A percentile compares a stretch with the other conserved stretches of the same genome.
These are phyloP conservation scores for Spea hammondii DNA, from an alignment of 2,797 vertebrate species.

Conservation along the genomic window DNA sequence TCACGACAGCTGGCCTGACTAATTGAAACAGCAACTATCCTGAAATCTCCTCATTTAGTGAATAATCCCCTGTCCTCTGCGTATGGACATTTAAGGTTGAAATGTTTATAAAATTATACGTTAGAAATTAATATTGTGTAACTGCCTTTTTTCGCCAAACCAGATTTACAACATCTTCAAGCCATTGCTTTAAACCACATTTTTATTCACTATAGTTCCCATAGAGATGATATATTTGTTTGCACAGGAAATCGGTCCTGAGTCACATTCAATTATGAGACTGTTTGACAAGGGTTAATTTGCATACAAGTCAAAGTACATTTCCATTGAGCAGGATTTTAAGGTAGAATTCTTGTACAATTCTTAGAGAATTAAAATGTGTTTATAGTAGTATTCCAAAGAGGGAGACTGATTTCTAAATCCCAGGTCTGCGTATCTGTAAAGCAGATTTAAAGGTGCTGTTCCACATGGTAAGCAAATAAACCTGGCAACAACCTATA, in stretches of 20 bases:
- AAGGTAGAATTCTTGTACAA: conserved; percentile 1
- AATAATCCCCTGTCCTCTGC: too few species aligned
- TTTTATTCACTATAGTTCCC: conserved; percentile 6
- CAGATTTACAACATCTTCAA: background rate
- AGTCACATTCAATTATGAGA: conserved; percentile 19
- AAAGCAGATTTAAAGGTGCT: too few species aligned
- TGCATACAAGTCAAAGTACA: conserved; percentile 41
- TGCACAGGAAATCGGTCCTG: conserved; percentile 21
- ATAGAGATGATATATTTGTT: conserved; percentile 33
- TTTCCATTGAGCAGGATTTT: conserved; percentile 26
- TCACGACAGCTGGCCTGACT: too few species aligned
- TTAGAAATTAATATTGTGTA: too few species aligned
- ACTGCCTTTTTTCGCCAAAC: background rate
- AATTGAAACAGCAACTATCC: too few species aligned
- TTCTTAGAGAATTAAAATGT: conserved; percentile 4
- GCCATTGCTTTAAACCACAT: background rate
- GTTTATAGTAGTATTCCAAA: background rate
- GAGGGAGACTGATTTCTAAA: background rate
- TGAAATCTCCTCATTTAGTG: too few species aligned
- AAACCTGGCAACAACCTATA: too few species aligned
- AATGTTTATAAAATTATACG: too few species aligned
- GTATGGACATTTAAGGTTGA: too few species aligned
- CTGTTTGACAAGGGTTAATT: conserved; percentile 33
- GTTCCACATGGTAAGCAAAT: too few species aligned
- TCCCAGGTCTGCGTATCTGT: too few species aligned